A percentile compares a stretch with the other conserved stretches of the same genome.
phyloP scores from a whole-genome alignment of 2,113 vertebrate species.

The Alethe castanea region DNA sequence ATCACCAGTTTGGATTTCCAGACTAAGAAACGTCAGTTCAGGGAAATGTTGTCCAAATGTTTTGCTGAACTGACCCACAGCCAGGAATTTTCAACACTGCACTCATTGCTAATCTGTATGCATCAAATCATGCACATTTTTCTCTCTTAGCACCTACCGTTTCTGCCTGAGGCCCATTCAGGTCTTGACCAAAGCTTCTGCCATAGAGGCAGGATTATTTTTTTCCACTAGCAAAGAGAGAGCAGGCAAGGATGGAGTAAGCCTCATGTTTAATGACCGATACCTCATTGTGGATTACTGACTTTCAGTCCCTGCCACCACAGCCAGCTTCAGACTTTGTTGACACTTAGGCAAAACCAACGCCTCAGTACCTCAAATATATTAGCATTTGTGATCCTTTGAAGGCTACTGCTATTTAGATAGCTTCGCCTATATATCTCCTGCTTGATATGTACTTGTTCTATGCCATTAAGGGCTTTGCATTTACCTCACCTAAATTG shows the following conservation, averaged over 20 bases:
- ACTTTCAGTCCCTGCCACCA: neutral
- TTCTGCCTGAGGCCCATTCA: neutral
- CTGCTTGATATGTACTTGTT: neutral
- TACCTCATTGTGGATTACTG: neutral
- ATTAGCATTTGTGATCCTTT: neutral
- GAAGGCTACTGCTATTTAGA: neutral
- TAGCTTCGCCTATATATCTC: neutral
- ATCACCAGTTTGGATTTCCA: slow-evolving; percentile 51
- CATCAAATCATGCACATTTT: slow-evolving; percentile 26
- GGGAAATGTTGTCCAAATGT: slow-evolving; percentile 38
- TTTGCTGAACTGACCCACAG: slow-evolving; percentile 13
- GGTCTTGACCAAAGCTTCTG: neutral
- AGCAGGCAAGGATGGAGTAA: neutral
- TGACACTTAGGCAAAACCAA: neutral
- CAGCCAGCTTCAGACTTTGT: neutral
- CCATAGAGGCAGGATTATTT: neutral
- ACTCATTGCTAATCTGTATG: slow-evolving; percentile 7
- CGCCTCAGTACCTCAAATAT: neutral
- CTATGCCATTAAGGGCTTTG: neutral
- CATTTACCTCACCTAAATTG: neutral
- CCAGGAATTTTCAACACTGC: slow-evolving; percentile 50
- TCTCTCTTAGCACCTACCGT: slow-evolving; percentile 40
- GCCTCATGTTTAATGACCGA: neutral
- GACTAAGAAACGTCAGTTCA: slow-evolving; percentile 27
- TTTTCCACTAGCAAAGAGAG: neutral